Evolutionary conservation across 92 coral and sea anemone species (phyloP), one percentile per base, ranked within the genome.

Genomic region (Nematostella vectensis): DNA sequence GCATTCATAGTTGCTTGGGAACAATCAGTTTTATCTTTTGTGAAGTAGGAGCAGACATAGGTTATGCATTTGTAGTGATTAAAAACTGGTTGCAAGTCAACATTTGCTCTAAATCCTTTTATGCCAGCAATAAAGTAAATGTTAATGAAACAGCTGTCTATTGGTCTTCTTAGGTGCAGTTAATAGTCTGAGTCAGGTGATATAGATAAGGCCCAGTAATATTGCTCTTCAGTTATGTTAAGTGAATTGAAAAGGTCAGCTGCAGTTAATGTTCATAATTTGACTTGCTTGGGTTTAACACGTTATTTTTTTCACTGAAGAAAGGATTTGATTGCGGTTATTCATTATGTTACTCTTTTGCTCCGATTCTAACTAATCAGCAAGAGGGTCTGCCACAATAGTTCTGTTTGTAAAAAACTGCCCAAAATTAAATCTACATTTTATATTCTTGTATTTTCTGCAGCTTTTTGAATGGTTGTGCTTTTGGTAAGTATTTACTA

Each of bases 361-460:
- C 16, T 52, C 63, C 22, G 63, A 71, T 75, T 69, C 74, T 27
- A 69, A 18, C 62, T 74, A 73, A 20, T 63, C 74, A 12, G 82
- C 44, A 12, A 80, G 24, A 18, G 88, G 88, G 40, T 80, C 70
- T 6, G 88, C 74, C 33, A 80, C 64, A 55, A 76, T 61, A 19
- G 89, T 82, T 36, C 57, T 66, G 27, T 82, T 71, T 55, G 81
- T 71, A 61, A 77, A 82, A 29, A 82, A 76, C 57, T 76, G 83
- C 1, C 83, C 76, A 76, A 82, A 76, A 50, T 76, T 64, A 23
- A 81, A 81, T 61, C 88, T 75, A 39, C 89, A 70, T 48, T 67
- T 13, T 48, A 63, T 57, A 51, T 70, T 82, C 54, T 67, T 65
- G 48, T 76, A 76, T 53, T 82, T 82, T 31, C 75, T 82, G 38